Conservation (phyloP, 1,140 invertebrate species). For the Linepithema humile region DNA sequence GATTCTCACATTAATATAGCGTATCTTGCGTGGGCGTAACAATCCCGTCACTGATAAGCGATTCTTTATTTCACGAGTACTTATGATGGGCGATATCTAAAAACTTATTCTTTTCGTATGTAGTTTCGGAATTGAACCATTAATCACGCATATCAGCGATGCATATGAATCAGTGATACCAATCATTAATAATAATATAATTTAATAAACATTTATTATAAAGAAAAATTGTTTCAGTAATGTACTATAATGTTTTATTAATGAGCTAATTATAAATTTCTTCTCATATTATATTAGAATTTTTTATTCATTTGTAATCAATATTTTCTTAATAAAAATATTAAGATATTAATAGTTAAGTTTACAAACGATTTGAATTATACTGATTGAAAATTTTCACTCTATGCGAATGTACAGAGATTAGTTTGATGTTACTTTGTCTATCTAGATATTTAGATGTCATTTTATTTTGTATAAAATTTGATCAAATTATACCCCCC, state of each 20-base stretch:
- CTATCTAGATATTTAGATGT: neutral
- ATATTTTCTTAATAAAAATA: neutral
- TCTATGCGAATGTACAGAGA: too few relatives aligned
- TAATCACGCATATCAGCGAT: constrained; percentile 11
- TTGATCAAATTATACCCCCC: neutral
- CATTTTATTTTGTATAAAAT: neutral
- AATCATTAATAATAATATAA: constrained; percentile 22
- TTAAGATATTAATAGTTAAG: neutral
- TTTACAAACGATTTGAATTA: too few relatives aligned
- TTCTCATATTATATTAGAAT: neutral
- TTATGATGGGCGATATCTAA: constrained; percentile 20
- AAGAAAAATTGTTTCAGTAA: neutral
- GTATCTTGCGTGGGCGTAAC: constrained; percentile 76
- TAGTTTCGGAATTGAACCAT: neutral
- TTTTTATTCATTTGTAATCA: neutral
- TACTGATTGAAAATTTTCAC: neutral
- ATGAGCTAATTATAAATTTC: neutral
- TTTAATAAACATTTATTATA: neutral
- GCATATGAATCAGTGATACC: neutral
- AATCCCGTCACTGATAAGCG: constrained; percentile 52
- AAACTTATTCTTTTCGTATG: neutral
- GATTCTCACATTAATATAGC: constrained; percentile 53
- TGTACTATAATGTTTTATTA: neutral
- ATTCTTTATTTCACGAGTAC: constrained; percentile 42
- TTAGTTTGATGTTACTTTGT: neutral